Conservation (phyloP, 2,888 invertebrate genomes). For the Amphipyra berbera region DNA sequence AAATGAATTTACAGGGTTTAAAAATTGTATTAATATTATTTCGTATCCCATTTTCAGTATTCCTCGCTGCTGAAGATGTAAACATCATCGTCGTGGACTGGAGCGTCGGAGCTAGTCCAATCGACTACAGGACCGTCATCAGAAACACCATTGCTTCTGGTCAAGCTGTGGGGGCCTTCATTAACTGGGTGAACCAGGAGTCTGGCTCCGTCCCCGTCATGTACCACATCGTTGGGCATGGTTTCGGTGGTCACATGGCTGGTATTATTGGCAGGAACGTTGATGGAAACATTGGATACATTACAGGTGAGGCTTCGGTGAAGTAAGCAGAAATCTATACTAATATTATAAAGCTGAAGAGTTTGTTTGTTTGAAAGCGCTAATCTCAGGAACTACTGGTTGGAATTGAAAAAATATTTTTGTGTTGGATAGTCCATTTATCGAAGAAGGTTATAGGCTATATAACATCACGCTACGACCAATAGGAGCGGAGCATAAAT, state of each 20-base stretch:
- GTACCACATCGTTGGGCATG: slow-evolving; percentile 77
- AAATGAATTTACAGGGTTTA: no score
- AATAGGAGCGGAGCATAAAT: no score
- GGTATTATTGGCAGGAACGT: slow-evolving; percentile 76
- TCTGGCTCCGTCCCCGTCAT: slow-evolving; percentile 63
- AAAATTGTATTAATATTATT: neutral
- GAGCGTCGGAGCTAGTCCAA: slow-evolving; percentile 71
- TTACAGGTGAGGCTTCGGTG: slow-evolving; percentile 69
- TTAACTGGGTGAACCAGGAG: slow-evolving; percentile 72
- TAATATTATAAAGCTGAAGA: no score
- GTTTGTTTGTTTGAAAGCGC: no score
- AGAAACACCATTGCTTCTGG: slow-evolving; percentile 72
- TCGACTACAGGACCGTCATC: slow-evolving; percentile 67
- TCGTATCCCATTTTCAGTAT: slow-evolving; percentile 60
- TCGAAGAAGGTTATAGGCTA: no score
- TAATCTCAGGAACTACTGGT: no score
- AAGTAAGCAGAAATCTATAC: neutral
- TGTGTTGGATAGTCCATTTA: no score
- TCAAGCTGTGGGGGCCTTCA: slow-evolving; percentile 71
- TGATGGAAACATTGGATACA: slow-evolving; percentile 70
- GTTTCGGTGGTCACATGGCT: slow-evolving; percentile 77
- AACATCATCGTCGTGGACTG: slow-evolving; percentile 81
- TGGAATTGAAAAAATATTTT: no score
- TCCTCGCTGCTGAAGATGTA: slow-evolving; percentile 73
- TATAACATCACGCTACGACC: no score